phyloP scores from a whole-genome alignment of 2,797 vertebrate genomes.

The Danio choprae region DNA sequence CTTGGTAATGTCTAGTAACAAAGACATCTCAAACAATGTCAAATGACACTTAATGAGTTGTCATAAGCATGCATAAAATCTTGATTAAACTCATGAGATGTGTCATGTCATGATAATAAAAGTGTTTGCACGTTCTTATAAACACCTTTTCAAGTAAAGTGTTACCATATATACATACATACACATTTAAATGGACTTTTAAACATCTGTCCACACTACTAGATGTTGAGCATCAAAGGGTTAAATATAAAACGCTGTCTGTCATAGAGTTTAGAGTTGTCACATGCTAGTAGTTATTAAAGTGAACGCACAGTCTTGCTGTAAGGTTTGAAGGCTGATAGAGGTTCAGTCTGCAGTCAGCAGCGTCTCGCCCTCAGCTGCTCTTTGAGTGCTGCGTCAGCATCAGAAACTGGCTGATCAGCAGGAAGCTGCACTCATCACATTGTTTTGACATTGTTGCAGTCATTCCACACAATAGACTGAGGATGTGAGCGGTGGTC shows the following conservation, averaged over 20 bases:
- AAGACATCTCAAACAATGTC: too few species aligned
- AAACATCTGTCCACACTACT: neutral
- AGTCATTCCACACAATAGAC: neutral
- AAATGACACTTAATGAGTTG: too few species aligned
- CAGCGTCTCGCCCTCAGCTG: constrained; percentile 33
- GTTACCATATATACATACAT: too few species aligned
- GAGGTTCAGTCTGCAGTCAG: constrained; percentile 20
- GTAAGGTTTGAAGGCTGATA: constrained; percentile 26
- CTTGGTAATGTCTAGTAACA: too few species aligned
- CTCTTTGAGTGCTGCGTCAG: constrained; percentile 54
- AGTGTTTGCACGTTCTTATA: too few species aligned
- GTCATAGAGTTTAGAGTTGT: neutral
- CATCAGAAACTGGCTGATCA: constrained; percentile 53
- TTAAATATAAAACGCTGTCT: neutral
- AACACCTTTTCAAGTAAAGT: too few species aligned
- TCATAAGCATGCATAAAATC: too few species aligned
- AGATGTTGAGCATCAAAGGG: neutral
- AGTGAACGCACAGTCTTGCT: neutral
- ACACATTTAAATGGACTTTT: neutral
- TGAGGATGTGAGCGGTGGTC: neutral
- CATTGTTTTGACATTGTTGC: constrained; percentile 57
- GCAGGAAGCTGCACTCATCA: constrained; percentile 51
- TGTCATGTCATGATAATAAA: too few species aligned
- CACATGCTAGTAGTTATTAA: neutral
- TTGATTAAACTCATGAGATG: too few species aligned